A percentile compares a stretch with the other conserved stretches of the same genome.
Evolutionary conservation across 2,888 invertebrate species (phyloP).

Genomic region (Melieria crassipennis): DNA sequence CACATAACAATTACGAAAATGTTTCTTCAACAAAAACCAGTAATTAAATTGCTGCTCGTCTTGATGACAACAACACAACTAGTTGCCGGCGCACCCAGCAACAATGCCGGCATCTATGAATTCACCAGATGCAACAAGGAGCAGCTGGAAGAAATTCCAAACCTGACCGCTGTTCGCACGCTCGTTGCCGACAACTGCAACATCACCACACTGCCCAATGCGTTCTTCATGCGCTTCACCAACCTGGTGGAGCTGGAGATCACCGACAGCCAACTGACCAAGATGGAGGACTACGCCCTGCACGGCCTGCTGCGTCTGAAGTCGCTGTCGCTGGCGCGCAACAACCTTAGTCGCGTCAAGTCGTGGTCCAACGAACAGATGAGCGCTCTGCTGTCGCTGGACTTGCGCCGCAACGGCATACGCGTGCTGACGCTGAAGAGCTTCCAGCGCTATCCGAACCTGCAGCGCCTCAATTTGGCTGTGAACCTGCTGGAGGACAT

Average conservation of each 20-base stretch:
- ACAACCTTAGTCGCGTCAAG: conserved; percentile 56
- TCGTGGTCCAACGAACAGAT: conserved; percentile 60
- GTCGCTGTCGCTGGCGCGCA: conserved; percentile 55
- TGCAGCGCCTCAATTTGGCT: conserved; percentile 59
- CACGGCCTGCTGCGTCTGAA: conserved; percentile 56
- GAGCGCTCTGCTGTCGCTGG: conserved; percentile 51
- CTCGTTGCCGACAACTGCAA: conserved; percentile 54
- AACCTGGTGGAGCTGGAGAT: conserved; percentile 54
- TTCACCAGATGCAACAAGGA: conserved; percentile 48
- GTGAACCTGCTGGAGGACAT: conserved; percentile 57
- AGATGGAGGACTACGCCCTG: conserved; percentile 56
- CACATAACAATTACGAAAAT: too few species aligned
- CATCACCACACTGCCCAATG: conserved; percentile 55
- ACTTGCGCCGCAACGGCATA: conserved; percentile 59
- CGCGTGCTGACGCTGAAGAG: conserved; percentile 44
- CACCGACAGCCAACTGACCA: conserved; percentile 50
- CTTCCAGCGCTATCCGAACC: conserved; percentile 58
- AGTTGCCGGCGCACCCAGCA: conserved; percentile 6
- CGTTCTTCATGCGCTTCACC: conserved; percentile 52
- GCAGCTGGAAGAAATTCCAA: conserved; percentile 36
- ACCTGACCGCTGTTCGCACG: conserved; percentile 39
- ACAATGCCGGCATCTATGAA: conserved; percentile 26
- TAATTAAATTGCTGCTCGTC: too few species aligned
- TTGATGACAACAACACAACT: too few species aligned
- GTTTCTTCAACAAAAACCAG: too few species aligned